Evolutionary conservation across 2,797 vertebrate species (phyloP).

Genomic region (Hippoglossus hippoglossus): DNA sequence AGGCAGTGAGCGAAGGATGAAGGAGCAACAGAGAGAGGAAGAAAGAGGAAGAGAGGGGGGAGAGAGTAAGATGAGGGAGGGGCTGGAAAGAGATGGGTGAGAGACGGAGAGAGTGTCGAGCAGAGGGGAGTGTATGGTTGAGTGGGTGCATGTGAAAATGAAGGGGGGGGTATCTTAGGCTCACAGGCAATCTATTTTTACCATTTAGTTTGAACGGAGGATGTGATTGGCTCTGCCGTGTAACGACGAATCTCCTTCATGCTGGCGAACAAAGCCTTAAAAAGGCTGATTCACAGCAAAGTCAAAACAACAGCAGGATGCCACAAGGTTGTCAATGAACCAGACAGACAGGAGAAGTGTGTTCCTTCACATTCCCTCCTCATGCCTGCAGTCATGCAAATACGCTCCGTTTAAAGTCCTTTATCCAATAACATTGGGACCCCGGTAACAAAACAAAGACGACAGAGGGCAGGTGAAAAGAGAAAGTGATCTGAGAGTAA

Average conservation of each 20-base stretch:
- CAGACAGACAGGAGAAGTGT: conserved; percentile 48
- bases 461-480: conserved; percentile 11
- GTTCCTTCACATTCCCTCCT: conserved; percentile 37
- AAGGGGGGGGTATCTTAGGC: conserved; percentile 66
- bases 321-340: conserved; percentile 58
- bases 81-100: conserved; percentile 63
- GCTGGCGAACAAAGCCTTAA: conserved; percentile 65
- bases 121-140: conserved; percentile 67
- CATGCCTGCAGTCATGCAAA: conserved; percentile 30
- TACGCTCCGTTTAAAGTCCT: conserved; percentile 16
- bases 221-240: conserved; percentile 76
- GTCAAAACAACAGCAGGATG: conserved; percentile 68
- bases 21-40: conserved; percentile 53
- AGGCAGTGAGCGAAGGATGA: conserved; percentile 58
- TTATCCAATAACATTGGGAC: conserved; percentile 15
- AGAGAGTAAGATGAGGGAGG: conserved; percentile 57
- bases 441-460: conserved; percentile 9
- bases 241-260: conserved; percentile 70
- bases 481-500: conserved; percentile 41
- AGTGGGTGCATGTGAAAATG: conserved; percentile 68
- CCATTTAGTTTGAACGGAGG: conserved; percentile 82
- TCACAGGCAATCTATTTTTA: conserved; percentile 83
- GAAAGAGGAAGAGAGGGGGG: conserved; percentile 42
- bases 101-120: conserved; percentile 62
- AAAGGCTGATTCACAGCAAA: conserved; percentile 75